These are phyloP conservation scores for Elmis aenea DNA, from an alignment of 2,888 invertebrate species.

Conservation along the genomic window DNA sequence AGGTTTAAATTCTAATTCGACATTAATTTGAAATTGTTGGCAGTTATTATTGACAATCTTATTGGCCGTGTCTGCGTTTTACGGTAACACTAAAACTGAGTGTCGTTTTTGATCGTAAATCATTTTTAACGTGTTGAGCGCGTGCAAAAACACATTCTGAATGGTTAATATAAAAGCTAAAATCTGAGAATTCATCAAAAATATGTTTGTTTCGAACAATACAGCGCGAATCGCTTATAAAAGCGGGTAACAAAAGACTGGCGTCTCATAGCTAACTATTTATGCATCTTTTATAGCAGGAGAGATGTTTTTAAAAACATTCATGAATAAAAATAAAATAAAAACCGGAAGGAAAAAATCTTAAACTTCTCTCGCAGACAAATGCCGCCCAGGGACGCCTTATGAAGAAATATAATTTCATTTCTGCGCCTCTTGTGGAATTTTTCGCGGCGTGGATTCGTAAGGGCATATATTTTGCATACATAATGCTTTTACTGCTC, in stretches of 20 bases:
- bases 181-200: constrained; percentile 11
- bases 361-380: constrained; percentile 34
- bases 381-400: constrained; percentile 37
- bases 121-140: constrained; percentile 7
- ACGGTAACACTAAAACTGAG: constrained; percentile 10
- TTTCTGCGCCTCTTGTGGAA: constrained; percentile 34
- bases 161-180: constrained; percentile 7
- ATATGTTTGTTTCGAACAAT: constrained; percentile 16
- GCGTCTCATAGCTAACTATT: constrained; percentile 24
- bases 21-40: constrained; percentile 13
- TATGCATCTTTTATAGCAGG: constrained; percentile 32
- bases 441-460: constrained; percentile 31
- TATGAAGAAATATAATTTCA: constrained; percentile 41
- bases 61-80: constrained; percentile 9
- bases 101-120: constrained; percentile 9
- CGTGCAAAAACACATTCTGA: too few species aligned
- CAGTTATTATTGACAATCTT: constrained; percentile 15
- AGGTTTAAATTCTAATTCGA: constrained; percentile 12
- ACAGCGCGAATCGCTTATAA: constrained; percentile 18
- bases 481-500: constrained; percentile 35
- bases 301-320: constrained; percentile 31
- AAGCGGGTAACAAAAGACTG: constrained; percentile 16
- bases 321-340: constrained; percentile 40
- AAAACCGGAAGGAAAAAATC: constrained; percentile 35
- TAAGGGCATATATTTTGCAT: constrained; percentile 37